Evolutionary conservation across 2,113 vertebrate genomes (phyloP).

Genomic region (Equus przewalskii): DNA sequence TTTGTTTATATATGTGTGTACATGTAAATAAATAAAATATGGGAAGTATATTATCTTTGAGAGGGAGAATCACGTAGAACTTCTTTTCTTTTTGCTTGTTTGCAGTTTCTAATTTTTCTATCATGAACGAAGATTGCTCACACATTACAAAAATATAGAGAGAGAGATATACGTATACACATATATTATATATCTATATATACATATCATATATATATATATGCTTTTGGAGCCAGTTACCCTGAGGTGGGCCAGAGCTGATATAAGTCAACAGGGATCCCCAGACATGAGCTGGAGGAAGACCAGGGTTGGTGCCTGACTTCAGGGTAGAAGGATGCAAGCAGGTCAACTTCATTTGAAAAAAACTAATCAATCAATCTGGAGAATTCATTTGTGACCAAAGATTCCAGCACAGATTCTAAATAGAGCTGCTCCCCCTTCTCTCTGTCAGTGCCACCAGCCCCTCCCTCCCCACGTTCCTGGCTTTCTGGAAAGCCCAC

Average conservation of each 20-base stretch:
- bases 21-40: neutral
- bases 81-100: slow-evolving; percentile 28
- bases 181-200: too few relatives aligned
- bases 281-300: neutral
- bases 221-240: neutral
- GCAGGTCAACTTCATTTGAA: neutral
- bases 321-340: neutral
- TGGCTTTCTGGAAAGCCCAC: slow-evolving; percentile 48
- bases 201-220: too few relatives aligned
- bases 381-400: slow-evolving; percentile 35
- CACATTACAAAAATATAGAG: neutral
- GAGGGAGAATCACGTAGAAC: neutral
- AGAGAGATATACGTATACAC: too few relatives aligned
- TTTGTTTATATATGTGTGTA: neutral
- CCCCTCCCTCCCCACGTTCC: neutral
- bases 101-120: slow-evolving; percentile 19
- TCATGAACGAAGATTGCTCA: neutral
- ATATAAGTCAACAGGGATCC: neutral
- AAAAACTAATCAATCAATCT: neutral
- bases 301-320: accelerated
- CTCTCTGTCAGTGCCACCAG: neutral
- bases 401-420: neutral
- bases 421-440: neutral
- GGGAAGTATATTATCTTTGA: neutral
- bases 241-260: neutral